These are phyloP conservation scores for Amphiura filiformis DNA, from an alignment of 35 echinoderm and acorn worm species.

Conservation along the genomic window DNA sequence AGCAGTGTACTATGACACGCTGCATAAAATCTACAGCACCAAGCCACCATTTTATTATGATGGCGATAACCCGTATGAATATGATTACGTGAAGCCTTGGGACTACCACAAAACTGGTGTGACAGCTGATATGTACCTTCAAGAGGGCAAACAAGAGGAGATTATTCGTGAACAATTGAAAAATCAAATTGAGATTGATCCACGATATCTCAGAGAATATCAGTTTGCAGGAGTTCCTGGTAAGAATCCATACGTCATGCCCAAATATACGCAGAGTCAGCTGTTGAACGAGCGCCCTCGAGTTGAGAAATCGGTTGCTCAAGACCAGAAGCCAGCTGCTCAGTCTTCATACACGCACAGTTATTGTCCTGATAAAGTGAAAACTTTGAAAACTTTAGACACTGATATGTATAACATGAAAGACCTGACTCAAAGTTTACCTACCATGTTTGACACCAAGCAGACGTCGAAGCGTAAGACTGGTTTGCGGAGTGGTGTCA, in stretches of 20 bases:
- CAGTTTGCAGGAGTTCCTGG: slow-evolving; percentile 90
- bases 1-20: slow-evolving; percentile 86
- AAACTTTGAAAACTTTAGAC: slow-evolving; percentile 47
- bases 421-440: slow-evolving; percentile 57
- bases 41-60: slow-evolving; percentile 97
- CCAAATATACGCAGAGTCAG: slow-evolving; percentile 58
- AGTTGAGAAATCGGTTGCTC: slow-evolving; percentile 30
- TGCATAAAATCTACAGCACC: slow-evolving; percentile 87
- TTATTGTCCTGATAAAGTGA: slow-evolving; percentile 87
- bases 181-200: background rate
- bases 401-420: slow-evolving; percentile 45
- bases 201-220: background rate
- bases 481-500: slow-evolving; percentile 7
- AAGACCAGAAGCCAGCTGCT: slow-evolving; percentile 59
- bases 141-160: slow-evolving; percentile 50
- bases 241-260: slow-evolving; percentile 69
- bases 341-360: slow-evolving; percentile 86
- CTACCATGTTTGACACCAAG: slow-evolving; percentile 51
- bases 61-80: slow-evolving; percentile 93
- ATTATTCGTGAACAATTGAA: background rate
- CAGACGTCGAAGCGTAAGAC: background rate
- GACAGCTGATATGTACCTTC: slow-evolving; percentile 57
- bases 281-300: slow-evolving; percentile 39
- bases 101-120: slow-evolving; percentile 89
- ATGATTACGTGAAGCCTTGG: slow-evolving; percentile 88